Percentiles rank a stretch among this genome's conserved stretches.
phyloP scores from a whole-genome alignment of 2,888 invertebrate genomes.

The Lasioglossum vierecki region DNA sequence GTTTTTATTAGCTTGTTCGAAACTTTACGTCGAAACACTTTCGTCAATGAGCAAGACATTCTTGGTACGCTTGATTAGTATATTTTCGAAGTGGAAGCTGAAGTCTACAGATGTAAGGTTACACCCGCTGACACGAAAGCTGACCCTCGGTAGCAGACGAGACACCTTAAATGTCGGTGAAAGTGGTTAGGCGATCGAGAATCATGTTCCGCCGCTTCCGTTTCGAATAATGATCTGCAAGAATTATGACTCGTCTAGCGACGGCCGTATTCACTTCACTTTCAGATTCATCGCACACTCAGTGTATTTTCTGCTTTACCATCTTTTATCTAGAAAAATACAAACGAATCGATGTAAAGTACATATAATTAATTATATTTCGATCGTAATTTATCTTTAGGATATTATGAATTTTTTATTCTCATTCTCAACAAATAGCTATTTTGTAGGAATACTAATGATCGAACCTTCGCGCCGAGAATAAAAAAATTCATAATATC shows the following conservation, averaged over 20 bases:
- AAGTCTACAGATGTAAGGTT: constrained; percentile 21
- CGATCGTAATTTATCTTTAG: too few relatives aligned
- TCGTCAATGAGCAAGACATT: too few relatives aligned
- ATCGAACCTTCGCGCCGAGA: too few relatives aligned
- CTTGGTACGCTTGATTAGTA: too few relatives aligned
- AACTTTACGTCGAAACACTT: too few relatives aligned
- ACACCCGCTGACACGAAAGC: constrained; percentile 35
- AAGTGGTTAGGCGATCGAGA: constrained; percentile 43
- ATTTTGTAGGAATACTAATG: too few relatives aligned
- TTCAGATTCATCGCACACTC: background rate
- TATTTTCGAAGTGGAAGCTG: background rate
- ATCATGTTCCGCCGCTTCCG: constrained; percentile 37
- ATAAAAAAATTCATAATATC: too few relatives aligned
- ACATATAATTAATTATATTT: too few relatives aligned
- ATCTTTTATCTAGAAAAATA: background rate
- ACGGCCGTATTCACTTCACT: background rate
- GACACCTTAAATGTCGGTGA: constrained; percentile 41
- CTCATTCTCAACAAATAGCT: too few relatives aligned
- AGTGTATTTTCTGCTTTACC: background rate
- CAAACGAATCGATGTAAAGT: background rate
- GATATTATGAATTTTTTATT: too few relatives aligned
- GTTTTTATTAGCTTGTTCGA: too few relatives aligned
- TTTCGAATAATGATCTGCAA: background rate
- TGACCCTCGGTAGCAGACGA: constrained; percentile 37
- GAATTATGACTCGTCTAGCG: constrained; percentile 9